Conservation (phyloP, 1,140 invertebrate species). For the Akabosia matsudoensis region DNA sequence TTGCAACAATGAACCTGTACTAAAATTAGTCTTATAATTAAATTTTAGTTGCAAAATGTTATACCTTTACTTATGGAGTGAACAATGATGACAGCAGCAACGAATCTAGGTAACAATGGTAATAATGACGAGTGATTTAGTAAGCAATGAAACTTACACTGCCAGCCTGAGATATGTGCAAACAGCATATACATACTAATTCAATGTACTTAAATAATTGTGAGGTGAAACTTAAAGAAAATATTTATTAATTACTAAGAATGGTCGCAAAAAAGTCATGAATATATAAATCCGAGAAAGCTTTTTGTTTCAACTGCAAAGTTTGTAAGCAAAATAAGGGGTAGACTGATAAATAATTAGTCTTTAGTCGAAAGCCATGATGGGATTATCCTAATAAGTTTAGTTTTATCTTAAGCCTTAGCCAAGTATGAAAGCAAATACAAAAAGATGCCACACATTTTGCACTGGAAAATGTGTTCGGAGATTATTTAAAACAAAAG, state of each 20-base stretch:
- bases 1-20: no score
- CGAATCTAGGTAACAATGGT: no score
- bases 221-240: not conserved
- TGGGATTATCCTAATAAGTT: no score
- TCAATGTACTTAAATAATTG: not conserved
- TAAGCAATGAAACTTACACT: conserved; percentile 1
- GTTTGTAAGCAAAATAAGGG: not conserved
- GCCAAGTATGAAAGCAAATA: no score
- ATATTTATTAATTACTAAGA: not conserved
- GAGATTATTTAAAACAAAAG: no score
- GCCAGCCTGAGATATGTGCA: conserved; percentile 11
- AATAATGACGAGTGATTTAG: not conserved
- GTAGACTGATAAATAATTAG: not conserved
- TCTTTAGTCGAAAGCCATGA: not conserved
- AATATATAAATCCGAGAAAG: not conserved
- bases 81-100: no score
- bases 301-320: not conserved
- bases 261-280: not conserved
- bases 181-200: not conserved
- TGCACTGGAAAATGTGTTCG: no score
- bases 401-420: no score
- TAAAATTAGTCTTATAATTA: no score
- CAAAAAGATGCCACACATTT: no score
- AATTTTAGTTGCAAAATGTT: no score
- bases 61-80: no score